Evolutionary conservation across 2,113 vertebrate species (phyloP), one percentile per base, ranked within the genome.

Genomic region (Erpornis zantholeuca): DNA sequence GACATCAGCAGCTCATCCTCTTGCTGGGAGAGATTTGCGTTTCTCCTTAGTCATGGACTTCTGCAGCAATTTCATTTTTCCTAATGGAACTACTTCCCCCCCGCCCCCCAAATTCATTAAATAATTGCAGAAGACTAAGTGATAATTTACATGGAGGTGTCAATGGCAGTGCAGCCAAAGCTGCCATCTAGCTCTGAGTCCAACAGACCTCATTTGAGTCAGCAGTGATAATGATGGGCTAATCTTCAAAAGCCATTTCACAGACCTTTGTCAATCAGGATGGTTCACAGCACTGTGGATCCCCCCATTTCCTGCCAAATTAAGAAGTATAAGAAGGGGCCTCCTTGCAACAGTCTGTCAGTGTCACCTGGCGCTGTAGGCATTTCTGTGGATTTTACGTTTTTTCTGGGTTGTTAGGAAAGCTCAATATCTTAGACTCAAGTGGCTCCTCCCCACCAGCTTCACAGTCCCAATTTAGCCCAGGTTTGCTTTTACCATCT

Each of bases 221-320:
- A 9, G 38, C 23, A 44, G 29, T 8, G 24, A 24, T 31, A 72
- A 31, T 0, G 0, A 16, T 2, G 17, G 27, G 68, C n/a, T 47
- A 4, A 20, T 38, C 22, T 38, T 49, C 24, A 52, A 69, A 57
- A 50, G 19, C 33, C 15, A 3, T 40, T 11, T 1, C 0, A 1
- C 40, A 21, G 7, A 76, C 15, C 28, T 82, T 49, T 59, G 22
- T 65, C 82, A 64, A 0, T 31, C 18, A 15, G 28, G 61, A 7
- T 17, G 11, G 33, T 59, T 73, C 56, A 42, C 19, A 71, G 63
- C 9, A 1, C 6, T 59, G 35, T 36, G 59, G 33, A 47, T 52
- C 25, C 47, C 35, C 38, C 9, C 24, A 15, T 50, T 45, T 90
- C 35, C 14, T 57, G 61, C 10, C n/a, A 60, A 31, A 21, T 3